Conservation (phyloP, 2,113 vertebrate species). For the Hippocampus abdominalis region DNA sequence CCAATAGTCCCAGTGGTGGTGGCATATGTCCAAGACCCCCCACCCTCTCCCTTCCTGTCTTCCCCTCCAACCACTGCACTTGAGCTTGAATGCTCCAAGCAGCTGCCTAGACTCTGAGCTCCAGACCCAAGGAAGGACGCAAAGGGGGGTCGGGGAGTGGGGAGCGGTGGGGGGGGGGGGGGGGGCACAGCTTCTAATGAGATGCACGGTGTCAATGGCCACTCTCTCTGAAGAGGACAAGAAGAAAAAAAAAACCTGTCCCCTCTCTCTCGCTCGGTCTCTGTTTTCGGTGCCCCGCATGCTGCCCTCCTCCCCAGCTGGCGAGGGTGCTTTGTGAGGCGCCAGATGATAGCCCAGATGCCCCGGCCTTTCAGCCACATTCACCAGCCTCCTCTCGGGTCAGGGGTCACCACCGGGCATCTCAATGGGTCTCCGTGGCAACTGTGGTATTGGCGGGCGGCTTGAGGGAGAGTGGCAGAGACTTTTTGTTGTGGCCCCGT, state of each 20-base stretch:
- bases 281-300: conserved; percentile 43
- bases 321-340: conserved; percentile 66
- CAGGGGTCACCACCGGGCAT: conserved; percentile 72
- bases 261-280: conserved; percentile 56
- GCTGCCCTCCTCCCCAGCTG: conserved; percentile 71
- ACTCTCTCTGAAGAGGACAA: conserved; percentile 72
- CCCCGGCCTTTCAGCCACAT: conserved; percentile 68
- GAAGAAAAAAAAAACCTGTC: conserved; percentile 56
- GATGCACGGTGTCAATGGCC: conserved; percentile 75
- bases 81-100: conserved; percentile 71
- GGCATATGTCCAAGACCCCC: conserved; percentile 61
- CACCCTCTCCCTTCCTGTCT: conserved; percentile 30
- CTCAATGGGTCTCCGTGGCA: conserved; percentile 72
- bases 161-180: conserved; percentile 9
- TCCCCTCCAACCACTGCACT: conserved; percentile 62
- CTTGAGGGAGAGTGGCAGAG: conserved; percentile 59
- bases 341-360: conserved; percentile 75
- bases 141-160: conserved; percentile 4
- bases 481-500: conserved; percentile 47
- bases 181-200: conserved; percentile 61
- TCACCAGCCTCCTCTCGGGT: conserved; percentile 68
- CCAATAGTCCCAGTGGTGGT: conserved; percentile 36
- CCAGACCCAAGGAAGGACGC: conserved; percentile 28
- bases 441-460: conserved; percentile 54
- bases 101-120: conserved; percentile 59